Percentiles rank a stretch among this genome's conserved stretches.
These are phyloP conservation scores for Epizoanthus illoricatus DNA, from an alignment of 92 coral and sea anemone genomes.

Conservation along the genomic window DNA sequence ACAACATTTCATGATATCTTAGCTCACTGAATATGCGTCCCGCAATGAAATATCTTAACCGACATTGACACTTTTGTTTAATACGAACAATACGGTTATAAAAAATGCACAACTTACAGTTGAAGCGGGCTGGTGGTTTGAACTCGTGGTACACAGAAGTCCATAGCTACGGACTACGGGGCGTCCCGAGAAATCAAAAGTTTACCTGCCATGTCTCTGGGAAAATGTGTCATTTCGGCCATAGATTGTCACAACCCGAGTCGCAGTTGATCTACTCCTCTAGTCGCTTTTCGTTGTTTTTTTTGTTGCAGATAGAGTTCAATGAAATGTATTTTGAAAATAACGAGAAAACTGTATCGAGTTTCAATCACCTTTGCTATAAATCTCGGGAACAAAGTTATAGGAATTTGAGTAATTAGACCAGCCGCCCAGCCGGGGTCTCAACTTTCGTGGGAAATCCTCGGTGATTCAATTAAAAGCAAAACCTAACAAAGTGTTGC, in stretches of 20 bases:
- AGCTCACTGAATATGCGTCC: too few relatives aligned
- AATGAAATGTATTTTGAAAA: too few relatives aligned
- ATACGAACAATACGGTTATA: not conserved
- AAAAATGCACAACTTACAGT: not conserved
- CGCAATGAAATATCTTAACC: not conserved
- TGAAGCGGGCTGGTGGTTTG: not conserved
- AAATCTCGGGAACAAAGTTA: too few relatives aligned
- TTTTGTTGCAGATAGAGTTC: not conserved
- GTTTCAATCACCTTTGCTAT: too few relatives aligned
- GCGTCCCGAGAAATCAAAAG: not conserved
- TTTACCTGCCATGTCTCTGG: not conserved
- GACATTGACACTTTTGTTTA: constrained; percentile 1
- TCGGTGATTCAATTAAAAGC: too few relatives aligned
- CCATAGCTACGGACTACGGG: not conserved
- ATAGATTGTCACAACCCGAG: not conserved
- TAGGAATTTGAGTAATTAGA: too few relatives aligned
- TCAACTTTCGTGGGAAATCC: too few relatives aligned
- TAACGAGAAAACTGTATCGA: too few relatives aligned
- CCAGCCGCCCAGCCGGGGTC: too few relatives aligned
- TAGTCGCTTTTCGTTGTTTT: not conserved
- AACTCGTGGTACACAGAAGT: not conserved
- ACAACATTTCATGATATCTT: too few relatives aligned
- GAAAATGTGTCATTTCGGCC: not conserved
- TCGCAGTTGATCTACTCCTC: not conserved
- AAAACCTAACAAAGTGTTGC: too few relatives aligned